A percentile compares a stretch with the other conserved stretches of the same genome.
phyloP scores from a whole-genome alignment of 2,113 vertebrate genomes.

The Fulica atra region DNA sequence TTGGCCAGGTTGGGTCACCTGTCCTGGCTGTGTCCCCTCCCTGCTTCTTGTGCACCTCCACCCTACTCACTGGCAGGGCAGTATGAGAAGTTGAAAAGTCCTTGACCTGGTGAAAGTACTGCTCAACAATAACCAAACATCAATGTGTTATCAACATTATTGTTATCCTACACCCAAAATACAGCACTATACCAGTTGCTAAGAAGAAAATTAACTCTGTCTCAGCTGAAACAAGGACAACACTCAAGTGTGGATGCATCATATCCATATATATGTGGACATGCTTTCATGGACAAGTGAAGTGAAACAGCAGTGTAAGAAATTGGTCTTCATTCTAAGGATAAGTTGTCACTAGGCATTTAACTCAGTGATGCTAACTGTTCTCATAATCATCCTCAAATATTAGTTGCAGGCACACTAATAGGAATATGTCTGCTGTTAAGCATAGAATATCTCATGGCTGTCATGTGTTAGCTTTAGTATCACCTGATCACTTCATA shows the following conservation, averaged over 20 bases:
- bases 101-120: background rate
- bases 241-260: background rate
- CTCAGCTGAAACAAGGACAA: too few species aligned
- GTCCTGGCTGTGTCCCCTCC: too few species aligned
- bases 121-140: background rate
- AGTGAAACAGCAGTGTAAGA: background rate
- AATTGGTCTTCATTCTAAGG: background rate
- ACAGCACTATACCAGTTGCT: too few species aligned
- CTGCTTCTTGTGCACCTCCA: too few species aligned
- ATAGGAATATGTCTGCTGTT: background rate
- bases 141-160: background rate
- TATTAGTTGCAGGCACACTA: background rate
- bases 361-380: background rate
- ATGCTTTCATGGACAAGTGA: background rate
- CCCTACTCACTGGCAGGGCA: background rate
- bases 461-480: background rate
- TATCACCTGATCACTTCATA: background rate
- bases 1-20: too few species aligned
- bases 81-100: too few species aligned
- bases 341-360: background rate
- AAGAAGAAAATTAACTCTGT: too few species aligned
- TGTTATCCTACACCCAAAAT: too few species aligned
- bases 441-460: background rate
- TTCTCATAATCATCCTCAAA: background rate
- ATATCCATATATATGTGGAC: too few species aligned